Evolutionary conservation across 2,113 vertebrate genomes (phyloP), one percentile per base, ranked within the genome.

Genomic region (Hymenochirus boettgeri): DNA sequence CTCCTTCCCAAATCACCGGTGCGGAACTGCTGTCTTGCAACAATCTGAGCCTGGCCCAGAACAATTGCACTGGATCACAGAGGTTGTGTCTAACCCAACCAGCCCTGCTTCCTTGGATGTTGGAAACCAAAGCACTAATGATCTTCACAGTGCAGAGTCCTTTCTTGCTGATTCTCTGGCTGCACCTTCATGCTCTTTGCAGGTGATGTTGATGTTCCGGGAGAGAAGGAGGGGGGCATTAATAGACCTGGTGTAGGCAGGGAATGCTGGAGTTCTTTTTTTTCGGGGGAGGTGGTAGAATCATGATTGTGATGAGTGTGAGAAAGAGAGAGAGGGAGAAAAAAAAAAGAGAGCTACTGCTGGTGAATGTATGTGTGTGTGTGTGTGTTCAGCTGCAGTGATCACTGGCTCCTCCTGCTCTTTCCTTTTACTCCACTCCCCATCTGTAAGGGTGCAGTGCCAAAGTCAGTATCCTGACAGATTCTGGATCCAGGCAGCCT

Each of bases 361-460:
- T 58, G 55, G 54, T 58, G 61, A 73, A 8, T 72, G 71, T 65
- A 71, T 71, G 64, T 26, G 75, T 64, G 61, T 65, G 71, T 69
- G 76, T 74, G 66, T 70, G 72, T 70, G 70, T 72, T 57, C 71
- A 72, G 76, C 79, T 76, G 75, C 77, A 71, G 75, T 75, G 69
- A 71, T 60, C 29, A 27, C 71, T 55, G 61, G 77, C 80, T 77
- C 80, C 82, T 74, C 80, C 80, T 75, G 77, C 59, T 67, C 70
- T 61, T 31, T 48, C 47, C 52, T 56, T 74, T 72, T 46, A 50
- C 74, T 70, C 33, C 33, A 35, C 33, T 35, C 74, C 73, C 73
- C 57, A 59, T 51, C 31, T 58, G 33, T 35, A 35, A 19, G 42
- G 65, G 76, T 25, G 76, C 76, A 75, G 74, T 52, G 76, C 77